Conservation (phyloP, 2,797 vertebrate genomes). For the Lacerta agilis region DNA sequence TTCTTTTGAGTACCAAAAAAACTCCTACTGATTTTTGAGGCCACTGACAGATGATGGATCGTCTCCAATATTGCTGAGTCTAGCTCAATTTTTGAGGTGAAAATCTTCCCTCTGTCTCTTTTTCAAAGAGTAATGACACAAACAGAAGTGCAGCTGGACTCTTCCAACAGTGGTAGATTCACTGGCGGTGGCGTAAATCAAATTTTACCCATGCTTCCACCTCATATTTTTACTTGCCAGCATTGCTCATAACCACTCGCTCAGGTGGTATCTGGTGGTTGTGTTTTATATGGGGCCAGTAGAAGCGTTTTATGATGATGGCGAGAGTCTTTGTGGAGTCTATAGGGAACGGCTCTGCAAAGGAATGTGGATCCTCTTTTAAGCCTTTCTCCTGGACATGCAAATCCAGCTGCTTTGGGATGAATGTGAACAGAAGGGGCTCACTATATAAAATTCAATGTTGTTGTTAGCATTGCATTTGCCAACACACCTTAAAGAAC, state of each 20-base stretch:
- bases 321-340: not conserved
- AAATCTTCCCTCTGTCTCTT: conserved; percentile 63
- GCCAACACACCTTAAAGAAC: too few relatives aligned
- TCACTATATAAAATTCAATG: conserved; percentile 5
- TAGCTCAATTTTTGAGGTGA: conserved; percentile 62
- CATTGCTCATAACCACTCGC: conserved; percentile 25
- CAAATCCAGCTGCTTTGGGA: conserved; percentile 18
- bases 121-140: conserved; percentile 68
- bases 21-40: conserved; percentile 68
- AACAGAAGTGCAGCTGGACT: conserved; percentile 68
- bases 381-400: not conserved
- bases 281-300: not conserved
- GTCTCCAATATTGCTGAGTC: conserved; percentile 51
- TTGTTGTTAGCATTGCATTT: not conserved
- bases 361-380: conserved; percentile 2
- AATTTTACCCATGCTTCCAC: conserved; percentile 60
- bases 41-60: conserved; percentile 69
- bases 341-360: not conserved
- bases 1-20: conserved; percentile 59
- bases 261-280: conserved; percentile 36
- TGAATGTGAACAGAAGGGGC: not conserved
- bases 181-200: conserved; percentile 58
- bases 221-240: conserved; percentile 30
- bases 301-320: not conserved
- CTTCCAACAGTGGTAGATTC: conserved; percentile 5